These are phyloP conservation scores for Ophthalmolycus amberensis DNA, from an alignment of 2,113 vertebrate genomes.

Conservation along the genomic window DNA sequence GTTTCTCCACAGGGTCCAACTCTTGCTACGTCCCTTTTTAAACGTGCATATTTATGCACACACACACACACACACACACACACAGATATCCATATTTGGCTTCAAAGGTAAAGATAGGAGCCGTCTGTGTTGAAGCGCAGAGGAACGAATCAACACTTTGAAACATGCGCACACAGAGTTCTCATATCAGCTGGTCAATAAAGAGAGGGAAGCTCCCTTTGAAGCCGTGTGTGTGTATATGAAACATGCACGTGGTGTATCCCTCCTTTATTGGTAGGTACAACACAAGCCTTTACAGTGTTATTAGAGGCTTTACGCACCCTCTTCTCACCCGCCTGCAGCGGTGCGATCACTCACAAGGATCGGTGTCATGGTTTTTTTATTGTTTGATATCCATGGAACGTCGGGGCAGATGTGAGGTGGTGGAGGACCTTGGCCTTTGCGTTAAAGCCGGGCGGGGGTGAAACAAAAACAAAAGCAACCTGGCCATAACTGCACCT, in stretches of 20 bases:
- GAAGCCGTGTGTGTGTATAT: background rate
- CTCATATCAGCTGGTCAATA: constrained; percentile 36
- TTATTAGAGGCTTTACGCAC: constrained; percentile 2
- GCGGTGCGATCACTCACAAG: background rate
- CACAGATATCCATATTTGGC: constrained; percentile 39
- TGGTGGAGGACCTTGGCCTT: constrained; percentile 49
- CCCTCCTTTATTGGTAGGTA: constrained; percentile 17
- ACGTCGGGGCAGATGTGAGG: background rate
- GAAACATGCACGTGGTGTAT: background rate
- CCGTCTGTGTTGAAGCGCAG: background rate
- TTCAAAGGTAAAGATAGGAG: constrained; percentile 56
- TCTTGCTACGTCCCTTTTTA: background rate
- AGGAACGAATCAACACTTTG: constrained; percentile 21
- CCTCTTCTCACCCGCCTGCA: background rate
- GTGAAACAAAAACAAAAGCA: constrained; percentile 14
- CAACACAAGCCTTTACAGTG: constrained; percentile 20
- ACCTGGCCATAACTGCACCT: background rate
- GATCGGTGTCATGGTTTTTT: constrained; percentile 13
- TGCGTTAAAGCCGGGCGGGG: background rate
- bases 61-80: background rate
- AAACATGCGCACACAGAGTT: constrained; percentile 3
- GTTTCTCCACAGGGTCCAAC: background rate
- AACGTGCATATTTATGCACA: constrained; percentile 1
- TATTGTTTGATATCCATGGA: constrained; percentile 12
- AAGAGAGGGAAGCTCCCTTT: constrained; percentile 14